A percentile compares a stretch with the other conserved stretches of the same genome.
Evolutionary conservation across 1,140 invertebrate genomes (phyloP).

Genomic region (Mylabris phalerata): DNA sequence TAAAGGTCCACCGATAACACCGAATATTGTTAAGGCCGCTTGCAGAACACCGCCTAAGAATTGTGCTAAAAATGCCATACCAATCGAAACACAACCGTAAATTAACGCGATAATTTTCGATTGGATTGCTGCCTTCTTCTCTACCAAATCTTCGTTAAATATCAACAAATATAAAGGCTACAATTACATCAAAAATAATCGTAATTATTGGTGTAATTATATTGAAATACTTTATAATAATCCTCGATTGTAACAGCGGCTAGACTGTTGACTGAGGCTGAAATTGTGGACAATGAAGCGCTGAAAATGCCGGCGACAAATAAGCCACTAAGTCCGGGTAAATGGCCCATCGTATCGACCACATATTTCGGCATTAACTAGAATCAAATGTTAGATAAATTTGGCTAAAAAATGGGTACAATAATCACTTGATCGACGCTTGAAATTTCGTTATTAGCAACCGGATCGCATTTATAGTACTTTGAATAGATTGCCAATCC

Average conservation of each 20-base stretch:
- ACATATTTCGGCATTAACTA: conserved; percentile 70
- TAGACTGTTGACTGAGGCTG: conserved; percentile 75
- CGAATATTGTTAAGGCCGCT: conserved; percentile 70
- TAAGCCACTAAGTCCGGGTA: conserved; percentile 68
- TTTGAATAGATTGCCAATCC: conserved; percentile 73
- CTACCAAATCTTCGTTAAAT: conserved; percentile 24
- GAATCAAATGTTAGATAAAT: conserved; percentile 13
- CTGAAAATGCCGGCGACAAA: conserved; percentile 80
- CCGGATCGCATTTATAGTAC: conserved; percentile 70
- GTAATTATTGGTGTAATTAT: background rate
- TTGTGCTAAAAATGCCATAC: conserved; percentile 67
- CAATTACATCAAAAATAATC: conserved; percentile 13
- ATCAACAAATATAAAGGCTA: conserved; percentile 39
- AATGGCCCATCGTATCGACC: conserved; percentile 60
- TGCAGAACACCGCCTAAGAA: conserved; percentile 66
- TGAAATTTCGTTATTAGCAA: conserved; percentile 48
- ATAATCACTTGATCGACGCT: conserved; percentile 44
- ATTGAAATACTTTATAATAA: conserved; percentile 52
- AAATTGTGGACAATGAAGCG: conserved; percentile 78
- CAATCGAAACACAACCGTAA: conserved; percentile 63
- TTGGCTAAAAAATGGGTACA: background rate
- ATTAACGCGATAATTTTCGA: conserved; percentile 58
- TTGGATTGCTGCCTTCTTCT: conserved; percentile 38
- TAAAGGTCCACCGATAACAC: conserved; percentile 72
- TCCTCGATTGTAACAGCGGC: conserved; percentile 84